Evolutionary conservation across 2,888 invertebrate genomes (phyloP), one percentile per base, ranked within the genome.

Genomic region (Caenorhabditis sp.): DNA sequence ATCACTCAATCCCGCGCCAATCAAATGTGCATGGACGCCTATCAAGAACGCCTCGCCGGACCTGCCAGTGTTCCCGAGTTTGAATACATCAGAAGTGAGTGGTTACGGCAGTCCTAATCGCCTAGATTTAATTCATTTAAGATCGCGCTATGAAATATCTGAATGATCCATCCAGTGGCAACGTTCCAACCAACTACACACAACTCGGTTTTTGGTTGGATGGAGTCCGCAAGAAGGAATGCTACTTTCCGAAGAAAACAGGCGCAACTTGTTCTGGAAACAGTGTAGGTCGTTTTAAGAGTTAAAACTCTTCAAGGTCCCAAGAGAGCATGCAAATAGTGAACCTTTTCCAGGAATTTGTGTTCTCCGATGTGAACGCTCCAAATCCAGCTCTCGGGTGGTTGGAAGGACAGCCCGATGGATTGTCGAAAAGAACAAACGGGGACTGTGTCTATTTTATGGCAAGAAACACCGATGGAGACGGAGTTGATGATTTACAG

Each of bases 191-290:
- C 19, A 54, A 41, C 4, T 63, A 63, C 8, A 14, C 44, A 0
- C 12, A 19, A n/a, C n/a, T 63, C n/a, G 68, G 68, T 16, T 69
- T 69, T 16, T 69, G 68, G 68, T 2, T 69, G 22, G 68, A 69
- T 41, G 68, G 68, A 14, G 38, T n/a, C 6, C 22, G 68, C 3
- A 69, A 69, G 16, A 1, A 35, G 5, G 38, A 51, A 14, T 69
- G 54, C 54, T 22, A 16, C 10, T 22, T 16, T 3, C 54, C 68
- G 22, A 6, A 16, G 8, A 54, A 41, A n/a, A 24, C 44, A 10
- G 63, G 68, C 10, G 54, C 12, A 12, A 16, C 14, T 3, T 69
- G 54, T 56, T 35, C 35, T 24, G 68, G 41, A 22, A 54, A 47
- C 1, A 68, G 51, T 38, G 68, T 68, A 35, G 51, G 68, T 7